Conservation (phyloP, 2,888 invertebrate genomes). For the Synergus laeviventris region DNA sequence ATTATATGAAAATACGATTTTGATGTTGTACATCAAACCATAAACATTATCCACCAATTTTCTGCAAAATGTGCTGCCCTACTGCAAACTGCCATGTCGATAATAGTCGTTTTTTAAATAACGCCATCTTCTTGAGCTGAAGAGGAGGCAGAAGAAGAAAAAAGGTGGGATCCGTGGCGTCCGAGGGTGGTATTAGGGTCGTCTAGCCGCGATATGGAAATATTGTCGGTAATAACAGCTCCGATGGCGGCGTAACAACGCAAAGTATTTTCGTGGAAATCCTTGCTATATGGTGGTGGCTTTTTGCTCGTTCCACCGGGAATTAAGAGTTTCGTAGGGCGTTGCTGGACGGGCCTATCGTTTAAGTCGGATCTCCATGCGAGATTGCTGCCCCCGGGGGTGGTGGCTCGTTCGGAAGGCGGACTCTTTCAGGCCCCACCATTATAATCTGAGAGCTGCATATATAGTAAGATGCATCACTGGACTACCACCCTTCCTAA, state of each 20-base stretch:
- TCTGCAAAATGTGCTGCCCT: background rate
- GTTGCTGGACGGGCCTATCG: conserved; percentile 73
- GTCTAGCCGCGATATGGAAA: conserved; percentile 75
- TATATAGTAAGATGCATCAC: conserved; percentile 49
- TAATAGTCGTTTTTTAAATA: conserved; percentile 46
- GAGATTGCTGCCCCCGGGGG: conserved; percentile 70
- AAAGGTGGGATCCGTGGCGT: conserved; percentile 40
- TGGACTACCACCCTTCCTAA: conserved; percentile 47
- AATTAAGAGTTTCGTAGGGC: conserved; percentile 74
- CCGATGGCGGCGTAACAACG: conserved; percentile 51
- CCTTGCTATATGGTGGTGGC: conserved; percentile 52
- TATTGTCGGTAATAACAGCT: conserved; percentile 67
- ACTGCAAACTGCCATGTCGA: background rate
- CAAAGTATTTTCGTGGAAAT: conserved; percentile 73
- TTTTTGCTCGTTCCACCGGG: conserved; percentile 63
- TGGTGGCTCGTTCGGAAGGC: conserved; percentile 65
- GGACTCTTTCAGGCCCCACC: conserved; percentile 62
- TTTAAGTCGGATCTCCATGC: conserved; percentile 75
- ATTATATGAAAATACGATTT: too few relatives aligned
- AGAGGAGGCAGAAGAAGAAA: conserved; percentile 32
- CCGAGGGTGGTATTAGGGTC: conserved; percentile 69
- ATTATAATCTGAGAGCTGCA: conserved; percentile 53
- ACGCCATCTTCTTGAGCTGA: conserved; percentile 43
- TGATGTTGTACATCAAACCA: background rate
- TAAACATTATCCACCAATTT: background rate